Evolutionary conservation across 2,888 invertebrate genomes (phyloP), one percentile per base, ranked within the genome.

Genomic region (Oligia latruncula): DNA sequence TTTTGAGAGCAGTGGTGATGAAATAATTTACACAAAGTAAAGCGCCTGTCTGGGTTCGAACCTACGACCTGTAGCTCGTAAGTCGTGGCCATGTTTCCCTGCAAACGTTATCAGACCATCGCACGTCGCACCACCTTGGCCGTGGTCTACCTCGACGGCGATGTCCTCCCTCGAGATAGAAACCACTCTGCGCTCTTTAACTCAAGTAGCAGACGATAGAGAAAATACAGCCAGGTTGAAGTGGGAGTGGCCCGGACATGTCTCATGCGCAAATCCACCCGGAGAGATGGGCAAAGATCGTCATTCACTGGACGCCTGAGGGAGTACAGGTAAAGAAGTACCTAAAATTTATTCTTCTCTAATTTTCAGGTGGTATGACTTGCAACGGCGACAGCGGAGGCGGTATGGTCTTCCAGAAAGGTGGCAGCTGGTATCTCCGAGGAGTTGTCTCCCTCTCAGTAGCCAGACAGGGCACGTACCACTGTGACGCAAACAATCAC

Each of bases 391-490:
- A 97, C 92, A 97, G 97, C 82, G 97, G 97, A n/a, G 97, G 97
- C 1, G 97, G 97, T 2, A 96, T 97, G 96, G 96, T 97, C 13
- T 96, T 97, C 90, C 90, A 94, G 62, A 90, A 93, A 17, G 96
- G 97, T 3, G 90, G 87, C 43, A 81, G 86, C 4, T 97, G 97
- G 97, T 95, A 95, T 89, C 93, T 97, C 3, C 92, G 97, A 2
- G 97, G 97, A 0, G 90, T 97, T 13, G 97, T 97, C 2, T 97
- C 97, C 0, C 93, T 97, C 0, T 97, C 97, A 0, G 97, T 97
- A 2, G 97, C 97, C 0, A 89, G 97, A 35, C 97, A 97, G 87
- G 97, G 97, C 89, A 96, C 97, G 81, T 95, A 95, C 86, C 92
- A 97, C 23, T 98, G 98, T 85, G 97, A 97, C 88, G 96, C 97